Base-by-base conservation (phyloP, 2,888 invertebrate species). In the Apodemia zela region DNA sequence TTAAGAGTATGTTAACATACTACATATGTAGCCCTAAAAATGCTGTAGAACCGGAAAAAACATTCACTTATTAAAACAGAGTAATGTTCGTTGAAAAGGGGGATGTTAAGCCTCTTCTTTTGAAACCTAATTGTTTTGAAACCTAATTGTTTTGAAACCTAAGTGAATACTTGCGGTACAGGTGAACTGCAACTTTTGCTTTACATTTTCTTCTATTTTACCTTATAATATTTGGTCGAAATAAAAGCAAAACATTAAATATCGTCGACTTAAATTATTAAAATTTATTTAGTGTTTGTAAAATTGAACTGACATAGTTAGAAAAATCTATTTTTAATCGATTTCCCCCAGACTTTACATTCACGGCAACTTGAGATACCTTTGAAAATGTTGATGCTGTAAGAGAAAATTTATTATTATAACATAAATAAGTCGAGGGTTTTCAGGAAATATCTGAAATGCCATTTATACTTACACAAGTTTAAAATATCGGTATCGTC, bases 381-480 rank as follows among this genome's bases (percentile, higher is more conserved):
- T 93, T 93, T 13, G 93, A 85, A 75, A 94, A 94, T 38, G 93
- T 92, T 29, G 93, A 83, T 66, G 93, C 94, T 94, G 87, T 69
- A 90, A 91, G 63, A 68, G 67, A 62, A 72, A 69, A 67, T 2
- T 1, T 3, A 13, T 13, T 38, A 13, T 38, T 33, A 33, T 33
- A 13, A 38, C 3, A 13, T 13, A 38, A 38, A 38, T 38, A 38
- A 11, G 3, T 13, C 13, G 3, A 33, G 7, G 33, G 38, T 38
- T 38, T 13, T 38, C 38, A 38, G 13, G 13, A 38, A 38, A 13
- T 38, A 0, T 13, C 11, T 38, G 38, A 38, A 38, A 13, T 38
- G 63, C 70, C 62, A 42, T 67, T n/a, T n/a, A 66, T 64, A 68
- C 93, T 82, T 85, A 94, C 94, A 93, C 47, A 93, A 79, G 73